Base-by-base conservation (phyloP, 2,113 vertebrate species). In the Empidonax traillii region DNA sequence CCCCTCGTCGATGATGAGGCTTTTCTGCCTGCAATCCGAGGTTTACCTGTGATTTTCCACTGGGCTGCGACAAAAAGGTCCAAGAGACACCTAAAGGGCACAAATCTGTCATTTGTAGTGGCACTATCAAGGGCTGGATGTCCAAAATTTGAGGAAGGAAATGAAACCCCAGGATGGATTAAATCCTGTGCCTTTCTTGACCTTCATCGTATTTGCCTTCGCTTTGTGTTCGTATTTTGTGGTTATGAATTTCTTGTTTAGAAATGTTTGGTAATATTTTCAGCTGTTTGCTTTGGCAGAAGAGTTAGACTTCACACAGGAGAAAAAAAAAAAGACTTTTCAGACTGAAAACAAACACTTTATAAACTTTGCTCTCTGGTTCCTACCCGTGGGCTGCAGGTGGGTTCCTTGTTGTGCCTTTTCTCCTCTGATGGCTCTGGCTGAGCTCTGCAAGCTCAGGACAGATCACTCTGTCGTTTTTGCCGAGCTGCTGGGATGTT, bases 381-480 rank as follows among this genome's bases (percentile, higher is more conserved):
- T 56, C 33, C 23, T 21, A 2, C 17, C 2, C 0, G 10, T n/a
- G 30, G 9, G 1, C 23, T 28, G 59, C 19, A 37, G 30, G 27
- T 82, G 30, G 3, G 6, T 6, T 71, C 12, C 7, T 51, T 73
- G 53, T 61, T 9, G 41, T 68, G 3, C 25, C 8, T 19, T 4
- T 69, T 43, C 9, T 69, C 22, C 44, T 46, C 28, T 21, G 11
- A 8, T 6, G 44, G 51, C 15, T 39, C 58, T 69, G 76, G 20
- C 35, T 19, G 17, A 72, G 68, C 15, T 3, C 41, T 31, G 58
- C 41, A 46, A 46, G 1, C 66, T 28, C 3, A 0, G 63, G 75
- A 15, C 28, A 1, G 3, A 58, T 41, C 23, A 19, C 35, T 4
- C 27, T 43, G 25, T 19, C 61, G 51, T 69, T 24, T 8, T 8